Conservation (phyloP, 2,888 invertebrate species). For the Cheilosia variabilis region DNA sequence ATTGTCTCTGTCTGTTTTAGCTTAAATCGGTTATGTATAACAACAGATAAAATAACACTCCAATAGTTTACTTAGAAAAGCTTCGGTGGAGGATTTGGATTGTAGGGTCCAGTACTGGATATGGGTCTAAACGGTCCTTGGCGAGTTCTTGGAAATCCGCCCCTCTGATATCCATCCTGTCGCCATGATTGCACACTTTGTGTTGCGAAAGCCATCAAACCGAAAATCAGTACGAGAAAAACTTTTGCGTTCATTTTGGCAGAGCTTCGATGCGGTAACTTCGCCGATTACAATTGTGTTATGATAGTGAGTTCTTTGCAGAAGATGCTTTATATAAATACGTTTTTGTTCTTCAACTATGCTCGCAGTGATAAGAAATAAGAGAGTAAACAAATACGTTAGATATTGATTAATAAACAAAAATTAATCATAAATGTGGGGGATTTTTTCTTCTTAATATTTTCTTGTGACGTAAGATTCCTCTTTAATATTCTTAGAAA, state of each 20-base stretch:
- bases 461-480: too few relatives aligned
- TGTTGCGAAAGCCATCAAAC: not conserved
- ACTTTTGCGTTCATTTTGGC: not conserved
- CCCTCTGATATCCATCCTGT: not conserved
- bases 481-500: too few relatives aligned
- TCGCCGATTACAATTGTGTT: not conserved
- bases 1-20: too few relatives aligned
- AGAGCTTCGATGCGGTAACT: not conserved
- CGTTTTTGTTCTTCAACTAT: not conserved
- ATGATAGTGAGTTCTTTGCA: not conserved
- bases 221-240: not conserved
- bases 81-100: not conserved
- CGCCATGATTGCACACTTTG: not conserved
- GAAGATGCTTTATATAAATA: not conserved
- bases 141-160: not conserved
- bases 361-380: not conserved
- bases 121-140: not conserved
- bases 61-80: not conserved
- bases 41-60: not conserved
- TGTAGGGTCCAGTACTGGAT: not conserved
- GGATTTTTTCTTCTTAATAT: too few relatives aligned
- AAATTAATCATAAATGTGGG: too few relatives aligned
- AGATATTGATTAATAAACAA: too few relatives aligned
- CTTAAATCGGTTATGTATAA: constrained; percentile 76
- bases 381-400: not conserved